A percentile compares a stretch with the other conserved stretches of the same genome.
These are phyloP conservation scores for Octonoba sinensis DNA, from an alignment of 2,888 invertebrate species.

Conservation along the genomic window DNA sequence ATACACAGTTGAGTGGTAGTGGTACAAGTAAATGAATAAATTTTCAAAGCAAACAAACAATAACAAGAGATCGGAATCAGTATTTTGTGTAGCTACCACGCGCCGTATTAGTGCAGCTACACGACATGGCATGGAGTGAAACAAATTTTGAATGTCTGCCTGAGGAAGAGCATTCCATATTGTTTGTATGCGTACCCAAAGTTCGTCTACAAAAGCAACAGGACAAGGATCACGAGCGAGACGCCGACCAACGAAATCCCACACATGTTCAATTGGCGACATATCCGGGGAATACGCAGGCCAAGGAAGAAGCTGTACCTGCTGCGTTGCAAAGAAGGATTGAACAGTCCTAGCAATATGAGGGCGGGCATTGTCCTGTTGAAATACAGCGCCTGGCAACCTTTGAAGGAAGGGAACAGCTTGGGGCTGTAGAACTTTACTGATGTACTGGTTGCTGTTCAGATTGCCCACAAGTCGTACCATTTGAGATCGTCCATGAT, in stretches of 20 bases:
- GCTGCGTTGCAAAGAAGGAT: too few species aligned
- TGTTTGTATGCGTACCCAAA: neutral
- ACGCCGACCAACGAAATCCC: neutral
- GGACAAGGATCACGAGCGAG: conserved; percentile 13
- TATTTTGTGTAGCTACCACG: conserved; percentile 4
- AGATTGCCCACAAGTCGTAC: conserved; percentile 20
- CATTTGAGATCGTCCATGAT: conserved; percentile 12
- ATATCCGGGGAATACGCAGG: too few species aligned
- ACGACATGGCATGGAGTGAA: conserved; percentile 4
- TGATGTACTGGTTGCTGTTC: conserved; percentile 15
- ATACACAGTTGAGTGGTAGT: too few species aligned
- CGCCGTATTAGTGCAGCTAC: conserved; percentile 3
- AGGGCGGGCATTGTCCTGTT: too few species aligned
- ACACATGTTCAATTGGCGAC: too few species aligned
- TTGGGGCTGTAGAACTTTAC: conserved; percentile 15
- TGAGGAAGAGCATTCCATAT: neutral
- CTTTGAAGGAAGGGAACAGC: conserved; percentile 9
- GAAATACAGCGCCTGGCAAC: neutral
- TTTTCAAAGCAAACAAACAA: neutral
- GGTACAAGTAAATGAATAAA: too few species aligned
- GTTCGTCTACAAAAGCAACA: conserved; percentile 2
- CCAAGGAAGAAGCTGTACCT: too few species aligned
- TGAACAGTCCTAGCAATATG: too few species aligned
- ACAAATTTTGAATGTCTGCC: conserved; percentile 4
- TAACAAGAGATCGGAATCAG: conserved; percentile 5